Percentiles rank a stretch among this genome's conserved stretches.
Conservation (phyloP, 2,797 vertebrate species). For the Masticophis lateralis region DNA sequence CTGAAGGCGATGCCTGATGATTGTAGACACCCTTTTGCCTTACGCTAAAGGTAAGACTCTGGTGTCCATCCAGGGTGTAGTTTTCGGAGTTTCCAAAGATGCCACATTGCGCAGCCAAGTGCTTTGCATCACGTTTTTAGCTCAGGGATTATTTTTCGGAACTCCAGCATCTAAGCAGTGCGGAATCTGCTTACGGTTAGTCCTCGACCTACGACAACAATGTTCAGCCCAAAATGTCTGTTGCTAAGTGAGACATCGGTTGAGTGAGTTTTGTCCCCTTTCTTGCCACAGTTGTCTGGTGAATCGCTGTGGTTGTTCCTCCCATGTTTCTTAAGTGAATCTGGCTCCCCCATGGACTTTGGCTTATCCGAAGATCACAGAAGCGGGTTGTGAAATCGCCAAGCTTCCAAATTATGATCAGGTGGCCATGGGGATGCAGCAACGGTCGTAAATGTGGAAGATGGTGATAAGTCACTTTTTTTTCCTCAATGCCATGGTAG, state of each 20-base stretch:
- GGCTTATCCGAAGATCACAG: neutral
- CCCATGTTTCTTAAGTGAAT: too few species aligned
- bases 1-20: neutral
- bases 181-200: too few species aligned
- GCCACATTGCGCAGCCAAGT: neutral
- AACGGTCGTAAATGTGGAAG: neutral
- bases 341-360: neutral
- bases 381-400: neutral
- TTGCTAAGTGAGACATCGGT: neutral
- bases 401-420: neutral
- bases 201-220: too few species aligned
- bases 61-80: neutral
- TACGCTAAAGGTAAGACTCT: neutral
- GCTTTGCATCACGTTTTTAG: neutral
- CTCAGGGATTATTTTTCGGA: neutral
- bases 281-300: neutral
- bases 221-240: too few species aligned
- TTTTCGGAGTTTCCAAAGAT: neutral
- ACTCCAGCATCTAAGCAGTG: neutral
- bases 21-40: neutral
- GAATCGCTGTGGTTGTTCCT: too few species aligned
- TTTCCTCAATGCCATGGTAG: neutral
- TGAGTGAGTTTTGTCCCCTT: neutral
- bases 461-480: neutral
- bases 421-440: too few species aligned